Evolutionary conservation across 2,888 invertebrate genomes (phyloP), one percentile per base, ranked within the genome.

Genomic region (Limenitis arthemis): DNA sequence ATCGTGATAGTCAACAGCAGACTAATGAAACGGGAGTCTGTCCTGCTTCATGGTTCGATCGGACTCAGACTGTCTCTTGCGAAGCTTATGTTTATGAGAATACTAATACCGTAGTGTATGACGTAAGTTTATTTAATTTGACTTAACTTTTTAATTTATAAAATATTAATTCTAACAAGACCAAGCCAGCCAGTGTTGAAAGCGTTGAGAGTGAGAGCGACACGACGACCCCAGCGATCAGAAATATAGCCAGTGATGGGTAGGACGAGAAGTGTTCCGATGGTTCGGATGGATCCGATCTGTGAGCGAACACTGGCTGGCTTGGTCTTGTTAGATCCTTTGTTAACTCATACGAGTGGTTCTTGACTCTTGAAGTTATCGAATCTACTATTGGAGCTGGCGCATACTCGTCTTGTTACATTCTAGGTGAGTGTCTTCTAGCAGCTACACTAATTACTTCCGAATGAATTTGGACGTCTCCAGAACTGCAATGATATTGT

Each of bases 221-320:
- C 86, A 60, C 89, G 88, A 32, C 92, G 86, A 4, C 92, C 92
- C 82, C 88, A 93, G 88, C 89, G 90, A 78, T 94, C 94, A 0
- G 94, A 93, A 57, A 93, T 79, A 62, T 89, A 88, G 34, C 94
- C 94, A 0, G 92, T 89, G 54, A 93, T 80, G 12, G 92, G 91
- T 53, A 93, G 83, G 30, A 91, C 92, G 55, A 92, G 77, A 57
- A 93, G 88, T 42, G 91, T 92, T 29, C 93, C 93, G 57, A 91
- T 76, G 44, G 91, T 93, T 53, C 92, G 91, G 47, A 93, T 86
- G 7, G 93, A 92, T 0, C 94, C 94, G 42, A 93, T 91, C 62
- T 92, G 78, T 0, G 93, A 89, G 32, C 94, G 81, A n/a, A 90
- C 60, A 90, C 91, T 30, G 90, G 89, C 46, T 74, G 91, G 67